Base-by-base conservation (phyloP, 2,888 invertebrate genomes). In the Cactoblastis cactorum region DNA sequence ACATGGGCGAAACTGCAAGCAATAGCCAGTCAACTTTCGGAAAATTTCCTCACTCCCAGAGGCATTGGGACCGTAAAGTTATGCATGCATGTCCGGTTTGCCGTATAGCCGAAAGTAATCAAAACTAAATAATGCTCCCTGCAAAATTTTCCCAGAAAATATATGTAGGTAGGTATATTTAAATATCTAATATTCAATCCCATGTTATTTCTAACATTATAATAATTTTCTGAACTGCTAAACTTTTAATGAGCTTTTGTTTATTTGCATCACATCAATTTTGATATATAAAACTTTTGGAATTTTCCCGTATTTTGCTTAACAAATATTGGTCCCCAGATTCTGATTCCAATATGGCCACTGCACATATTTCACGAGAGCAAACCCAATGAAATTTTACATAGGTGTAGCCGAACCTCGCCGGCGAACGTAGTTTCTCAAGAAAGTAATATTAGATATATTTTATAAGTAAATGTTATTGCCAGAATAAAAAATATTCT, bases 321-420 rank as follows among this genome's bases (percentile, higher is more conserved):
- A 15, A 28, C 24, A 43, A 24, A 28, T 43, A 28, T 43, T 24
- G 5, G 41, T 43, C 28, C 24, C 12, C 2, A 24, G 14, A 24
- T 43, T 1, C 24, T 6, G 24, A 6, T 14, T 43, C 28, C 41
- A 24, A 39, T 19, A 39, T 19, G 9, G 12, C 24, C 8, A 22
- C 15, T 43, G 28, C 22, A 43, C 41, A 43, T 43, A 24, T 43
- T 43, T 43, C 41, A 43, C 41, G 24, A 9, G 15, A 24, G 41
- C 24, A 24, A 24, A 43, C 24, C 14, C 14, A 43, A 43, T 15
- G 24, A 43, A 24, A 43, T 43, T 43, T 24, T 24, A 43, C 41
- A 43, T 28, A 14, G 14, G 28, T 43, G 41, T 24, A 39, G 22
- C n/a, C 12, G 39, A 39, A 28, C 11, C 24, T 15, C 8, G 24